A percentile compares a stretch with the other conserved stretches of the same genome.
Conservation (phyloP, 2,113 vertebrate genomes). For the Geococcyx californianus region DNA sequence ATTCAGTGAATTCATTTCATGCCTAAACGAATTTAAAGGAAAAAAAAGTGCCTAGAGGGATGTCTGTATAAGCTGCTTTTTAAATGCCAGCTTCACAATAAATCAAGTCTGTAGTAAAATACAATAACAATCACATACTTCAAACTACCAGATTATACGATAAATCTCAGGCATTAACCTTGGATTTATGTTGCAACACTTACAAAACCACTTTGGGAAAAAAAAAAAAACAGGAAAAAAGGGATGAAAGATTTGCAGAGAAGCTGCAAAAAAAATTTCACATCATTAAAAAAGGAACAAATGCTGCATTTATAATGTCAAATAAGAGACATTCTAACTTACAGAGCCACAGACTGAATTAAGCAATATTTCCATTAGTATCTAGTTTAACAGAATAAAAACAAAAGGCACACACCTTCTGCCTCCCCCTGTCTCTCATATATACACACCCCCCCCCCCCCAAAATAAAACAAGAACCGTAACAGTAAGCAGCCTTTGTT, state of each 20-base stretch:
- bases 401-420: neutral
- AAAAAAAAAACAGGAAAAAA: neutral
- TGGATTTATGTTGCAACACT: conserved; percentile 32
- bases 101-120: conserved; percentile 37
- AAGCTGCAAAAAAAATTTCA: neutral
- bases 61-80: conserved; percentile 50
- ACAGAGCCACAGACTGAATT: neutral
- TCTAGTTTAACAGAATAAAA: neutral
- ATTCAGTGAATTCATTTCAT: conserved; percentile 70
- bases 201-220: neutral
- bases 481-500: neutral
- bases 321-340: neutral
- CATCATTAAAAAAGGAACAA: neutral
- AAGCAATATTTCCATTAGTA: neutral
- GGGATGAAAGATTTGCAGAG: neutral
- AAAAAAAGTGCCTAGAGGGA: conserved; percentile 48
- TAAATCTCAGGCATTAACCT: conserved; percentile 54
- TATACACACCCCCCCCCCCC: no score
- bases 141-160: conserved; percentile 44
- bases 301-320: neutral
- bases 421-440: no score
- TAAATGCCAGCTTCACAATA: conserved; percentile 57
- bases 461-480: neutral
- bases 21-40: conserved; percentile 29
- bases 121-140: conserved; percentile 47